Evolutionary conservation across 1,140 invertebrate genomes (phyloP).

Genomic region (Bombus waltoni): DNA sequence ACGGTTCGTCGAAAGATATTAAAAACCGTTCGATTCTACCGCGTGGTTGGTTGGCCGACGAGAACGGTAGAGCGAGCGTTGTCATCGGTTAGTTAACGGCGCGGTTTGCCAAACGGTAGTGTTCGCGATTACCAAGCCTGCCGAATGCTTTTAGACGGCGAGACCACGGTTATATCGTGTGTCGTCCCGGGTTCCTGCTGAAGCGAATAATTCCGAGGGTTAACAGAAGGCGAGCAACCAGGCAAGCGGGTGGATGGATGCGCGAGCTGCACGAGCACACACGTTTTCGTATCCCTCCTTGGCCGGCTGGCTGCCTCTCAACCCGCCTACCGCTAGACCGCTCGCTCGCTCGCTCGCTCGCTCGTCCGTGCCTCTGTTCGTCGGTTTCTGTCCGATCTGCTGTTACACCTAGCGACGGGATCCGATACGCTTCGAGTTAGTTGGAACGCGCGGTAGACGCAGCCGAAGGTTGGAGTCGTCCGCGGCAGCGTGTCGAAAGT

Average conservation of each 20-base stretch:
- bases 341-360: too few species aligned
- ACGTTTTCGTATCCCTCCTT: slow-evolving; percentile 49
- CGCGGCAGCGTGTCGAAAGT: too few species aligned
- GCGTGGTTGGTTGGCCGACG: background rate
- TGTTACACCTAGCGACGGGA: too few species aligned
- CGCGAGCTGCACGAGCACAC: background rate
- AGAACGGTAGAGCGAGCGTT: too few species aligned
- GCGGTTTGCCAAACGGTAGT: slow-evolving; percentile 27
- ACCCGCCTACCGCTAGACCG: slow-evolving; percentile 2
- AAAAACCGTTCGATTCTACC: background rate
- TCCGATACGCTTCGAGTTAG: too few species aligned
- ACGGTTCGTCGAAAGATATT: too few species aligned
- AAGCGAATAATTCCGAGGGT: slow-evolving; percentile 60
- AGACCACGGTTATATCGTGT: slow-evolving; percentile 31
- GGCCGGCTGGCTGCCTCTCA: background rate
- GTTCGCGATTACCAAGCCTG: slow-evolving; percentile 22
- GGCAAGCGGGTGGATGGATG: background rate
- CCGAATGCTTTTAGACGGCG: background rate
- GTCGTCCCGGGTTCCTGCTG: background rate
- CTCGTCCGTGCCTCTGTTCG: too few species aligned
- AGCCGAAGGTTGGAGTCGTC: too few species aligned
- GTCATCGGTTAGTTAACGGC: slow-evolving; percentile 24
- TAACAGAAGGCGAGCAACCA: slow-evolving; percentile 55
- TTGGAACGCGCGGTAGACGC: too few species aligned
- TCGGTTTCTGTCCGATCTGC: too few species aligned